phyloP scores from a whole-genome alignment of 2,797 vertebrate species.

The Amniataba percoides region DNA sequence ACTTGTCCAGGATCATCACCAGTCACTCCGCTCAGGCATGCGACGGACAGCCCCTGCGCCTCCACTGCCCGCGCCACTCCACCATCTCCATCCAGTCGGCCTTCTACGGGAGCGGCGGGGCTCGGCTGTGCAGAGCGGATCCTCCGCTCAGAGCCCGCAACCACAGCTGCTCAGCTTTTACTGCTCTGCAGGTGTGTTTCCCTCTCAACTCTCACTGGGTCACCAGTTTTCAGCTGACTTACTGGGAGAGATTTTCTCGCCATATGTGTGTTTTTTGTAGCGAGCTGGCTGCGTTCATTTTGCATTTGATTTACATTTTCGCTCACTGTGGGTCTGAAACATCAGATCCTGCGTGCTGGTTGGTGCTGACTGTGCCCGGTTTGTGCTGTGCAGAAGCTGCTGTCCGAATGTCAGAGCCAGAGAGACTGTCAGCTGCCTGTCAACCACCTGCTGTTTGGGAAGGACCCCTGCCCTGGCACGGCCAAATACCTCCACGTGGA shows the following conservation, averaged over 20 bases:
- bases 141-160: constrained; percentile 51
- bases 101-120: constrained; percentile 87
- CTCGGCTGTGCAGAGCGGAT: constrained; percentile 75
- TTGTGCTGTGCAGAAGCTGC: constrained; percentile 89
- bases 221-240: constrained; percentile 5
- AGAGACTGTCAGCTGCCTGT: constrained; percentile 94
- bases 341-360: neutral
- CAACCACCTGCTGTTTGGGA: constrained; percentile 94
- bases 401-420: constrained; percentile 96
- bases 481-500: constrained; percentile 95
- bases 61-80: constrained; percentile 95
- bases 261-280: neutral
- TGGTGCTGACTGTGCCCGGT: neutral
- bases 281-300: neutral
- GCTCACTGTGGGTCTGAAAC: neutral
- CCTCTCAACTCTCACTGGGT: constrained; percentile 28
- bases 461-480: constrained; percentile 94
- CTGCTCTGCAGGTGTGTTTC: constrained; percentile 92
- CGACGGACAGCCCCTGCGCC: constrained; percentile 90
- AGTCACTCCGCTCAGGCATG: constrained; percentile 93
- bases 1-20: constrained; percentile 94
- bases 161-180: constrained; percentile 88
- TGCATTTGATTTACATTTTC: constrained; percentile 23
- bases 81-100: constrained; percentile 94
- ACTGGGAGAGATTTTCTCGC: neutral